Conservation (phyloP, 1,140 invertebrate genomes). For the Meloidogyne exigua region DNA sequence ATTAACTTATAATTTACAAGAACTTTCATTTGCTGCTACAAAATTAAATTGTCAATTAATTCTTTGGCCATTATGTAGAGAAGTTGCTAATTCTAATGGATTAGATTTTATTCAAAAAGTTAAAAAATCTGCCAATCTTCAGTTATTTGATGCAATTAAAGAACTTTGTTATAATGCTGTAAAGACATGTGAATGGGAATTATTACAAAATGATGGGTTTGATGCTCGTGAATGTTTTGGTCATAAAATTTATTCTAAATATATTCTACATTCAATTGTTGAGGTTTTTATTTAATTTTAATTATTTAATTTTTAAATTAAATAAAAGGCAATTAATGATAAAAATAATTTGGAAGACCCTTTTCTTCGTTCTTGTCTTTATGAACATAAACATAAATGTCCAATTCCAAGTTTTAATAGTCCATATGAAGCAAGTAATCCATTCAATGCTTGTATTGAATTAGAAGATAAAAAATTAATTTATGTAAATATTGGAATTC, state of each 20-base stretch:
- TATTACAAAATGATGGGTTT: background rate
- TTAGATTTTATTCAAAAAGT: slow-evolving; percentile 10
- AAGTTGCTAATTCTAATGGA: slow-evolving; percentile 2
- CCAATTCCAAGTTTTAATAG: background rate
- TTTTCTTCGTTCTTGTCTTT: background rate
- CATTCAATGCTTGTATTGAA: background rate
- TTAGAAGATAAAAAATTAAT: background rate
- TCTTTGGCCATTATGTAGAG: background rate
- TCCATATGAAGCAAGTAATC: background rate
- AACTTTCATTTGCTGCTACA: background rate
- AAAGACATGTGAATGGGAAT: background rate
- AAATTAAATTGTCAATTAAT: slow-evolving; percentile 3
- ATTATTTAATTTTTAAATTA: too few species aligned
- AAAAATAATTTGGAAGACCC: background rate
- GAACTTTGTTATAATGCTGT: background rate
- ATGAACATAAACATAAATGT: slow-evolving; percentile 2
- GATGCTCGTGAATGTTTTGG: background rate
- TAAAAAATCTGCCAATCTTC: slow-evolving; percentile 7
- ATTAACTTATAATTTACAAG: background rate
- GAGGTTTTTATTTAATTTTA: background rate
- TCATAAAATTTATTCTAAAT: background rate
- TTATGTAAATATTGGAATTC: background rate
- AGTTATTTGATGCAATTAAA: background rate
- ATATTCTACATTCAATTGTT: background rate
- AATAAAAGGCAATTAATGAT: background rate